Percentiles rank a stretch among this genome's conserved stretches.
Evolutionary conservation across 2,888 invertebrate species (phyloP).

Genomic region (Andrena minutula): DNA sequence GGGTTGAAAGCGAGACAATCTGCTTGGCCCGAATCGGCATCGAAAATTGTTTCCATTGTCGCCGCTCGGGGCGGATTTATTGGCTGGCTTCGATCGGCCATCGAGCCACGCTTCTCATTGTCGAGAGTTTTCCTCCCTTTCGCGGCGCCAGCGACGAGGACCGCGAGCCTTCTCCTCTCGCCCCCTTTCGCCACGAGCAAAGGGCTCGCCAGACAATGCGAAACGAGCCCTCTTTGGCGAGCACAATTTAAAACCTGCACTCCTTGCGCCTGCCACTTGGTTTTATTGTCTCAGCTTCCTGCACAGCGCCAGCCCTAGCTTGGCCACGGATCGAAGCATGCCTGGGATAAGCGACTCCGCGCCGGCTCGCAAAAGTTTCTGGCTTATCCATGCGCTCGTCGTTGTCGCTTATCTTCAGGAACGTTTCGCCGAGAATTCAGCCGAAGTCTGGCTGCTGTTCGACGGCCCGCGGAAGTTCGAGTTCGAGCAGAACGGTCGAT

Average conservation of each 20-base stretch:
- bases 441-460: background rate
- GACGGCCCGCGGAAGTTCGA: background rate
- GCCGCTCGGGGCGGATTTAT: conserved; percentile 14
- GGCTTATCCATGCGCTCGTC: background rate
- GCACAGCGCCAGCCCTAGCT: background rate
- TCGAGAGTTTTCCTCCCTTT: conserved; percentile 9
- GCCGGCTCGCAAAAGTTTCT: conserved; percentile 13
- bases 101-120: background rate
- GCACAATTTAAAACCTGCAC: conserved; percentile 9
- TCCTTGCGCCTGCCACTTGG: background rate
- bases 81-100: conserved; percentile 6
- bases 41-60: conserved; percentile 63
- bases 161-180: background rate
- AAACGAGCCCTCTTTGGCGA: background rate
- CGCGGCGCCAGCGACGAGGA: background rate
- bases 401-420: conserved; percentile 9
- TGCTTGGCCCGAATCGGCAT: conserved; percentile 51
- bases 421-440: background rate
- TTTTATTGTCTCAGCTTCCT: background rate
- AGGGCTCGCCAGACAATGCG: conserved; percentile 1
- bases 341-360: background rate
- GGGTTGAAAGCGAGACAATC: conserved; percentile 19
- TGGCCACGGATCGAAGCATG: background rate
- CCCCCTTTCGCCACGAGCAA: conserved; percentile 1
- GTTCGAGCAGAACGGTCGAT: background rate